Evolutionary conservation across 2,888 invertebrate genomes (phyloP).

Genomic region (Chrysina gloriosa): DNA sequence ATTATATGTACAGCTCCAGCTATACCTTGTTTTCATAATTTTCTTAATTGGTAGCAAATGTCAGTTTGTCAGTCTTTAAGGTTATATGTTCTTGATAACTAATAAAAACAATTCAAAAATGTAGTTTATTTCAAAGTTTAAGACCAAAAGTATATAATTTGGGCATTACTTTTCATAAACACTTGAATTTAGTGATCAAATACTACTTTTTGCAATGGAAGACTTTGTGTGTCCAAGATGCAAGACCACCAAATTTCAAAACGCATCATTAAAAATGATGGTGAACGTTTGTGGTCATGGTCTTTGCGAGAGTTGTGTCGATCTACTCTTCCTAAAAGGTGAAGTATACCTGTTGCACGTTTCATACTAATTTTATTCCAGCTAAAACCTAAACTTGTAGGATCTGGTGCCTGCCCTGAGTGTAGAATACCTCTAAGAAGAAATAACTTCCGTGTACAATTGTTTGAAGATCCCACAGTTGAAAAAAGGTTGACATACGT

Average conservation of each 20-base stretch:
- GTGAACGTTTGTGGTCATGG: slow-evolving; percentile 99
- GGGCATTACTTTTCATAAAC: not conserved
- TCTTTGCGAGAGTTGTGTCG: slow-evolving; percentile 97
- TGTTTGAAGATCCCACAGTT: slow-evolving; percentile 95
- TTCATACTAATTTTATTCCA: not conserved
- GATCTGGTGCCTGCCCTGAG: slow-evolving; percentile 94
- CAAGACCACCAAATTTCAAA: slow-evolving; percentile 96
- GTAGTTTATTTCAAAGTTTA: too few relatives aligned
- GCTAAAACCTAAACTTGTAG: slow-evolving; percentile 63
- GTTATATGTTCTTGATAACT: not conserved
- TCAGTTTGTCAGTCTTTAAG: not conserved
- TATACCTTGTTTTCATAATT: not conserved
- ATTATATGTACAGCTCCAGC: not conserved
- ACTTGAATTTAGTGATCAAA: not conserved
- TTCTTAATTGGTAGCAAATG: too few relatives aligned
- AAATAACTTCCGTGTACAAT: slow-evolving; percentile 91
- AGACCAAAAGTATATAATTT: too few relatives aligned
- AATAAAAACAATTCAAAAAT: too few relatives aligned
- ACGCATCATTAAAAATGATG: slow-evolving; percentile 96
- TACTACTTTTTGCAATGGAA: slow-evolving; percentile 68
- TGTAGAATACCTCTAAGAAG: slow-evolving; percentile 89
- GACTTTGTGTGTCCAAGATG: slow-evolving; percentile 94
- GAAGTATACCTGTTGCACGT: too few relatives aligned
- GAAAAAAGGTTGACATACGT: slow-evolving; percentile 97
- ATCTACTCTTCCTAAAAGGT: slow-evolving; percentile 95